Conservation (phyloP, 2,888 invertebrate genomes). For the Scaptomyza caliginosa region DNA sequence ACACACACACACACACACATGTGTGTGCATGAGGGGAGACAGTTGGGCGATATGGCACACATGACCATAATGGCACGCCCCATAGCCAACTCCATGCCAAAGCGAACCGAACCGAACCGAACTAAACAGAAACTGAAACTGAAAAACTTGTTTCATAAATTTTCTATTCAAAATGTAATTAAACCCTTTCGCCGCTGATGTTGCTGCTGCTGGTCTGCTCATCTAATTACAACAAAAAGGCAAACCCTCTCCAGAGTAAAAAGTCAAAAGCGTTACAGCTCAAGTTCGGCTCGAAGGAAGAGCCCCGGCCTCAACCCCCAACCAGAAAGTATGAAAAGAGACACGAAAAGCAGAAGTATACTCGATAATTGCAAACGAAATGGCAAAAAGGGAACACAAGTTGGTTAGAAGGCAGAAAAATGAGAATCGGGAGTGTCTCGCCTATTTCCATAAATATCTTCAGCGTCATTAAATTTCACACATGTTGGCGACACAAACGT, state of each 20-base stretch:
- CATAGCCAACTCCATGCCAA: slow-evolving; percentile 17
- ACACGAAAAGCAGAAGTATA: slow-evolving; percentile 44
- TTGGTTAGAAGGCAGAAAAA: background rate
- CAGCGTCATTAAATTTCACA: slow-evolving; percentile 82
- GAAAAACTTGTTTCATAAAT: slow-evolving; percentile 79
- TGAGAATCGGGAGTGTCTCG: slow-evolving; percentile 13
- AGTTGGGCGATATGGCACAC: slow-evolving; percentile 59
- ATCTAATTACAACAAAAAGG: slow-evolving; percentile 75
- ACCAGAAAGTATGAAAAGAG: background rate
- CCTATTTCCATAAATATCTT: slow-evolving; percentile 79
- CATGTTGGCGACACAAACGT: slow-evolving; percentile 68
- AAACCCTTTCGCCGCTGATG: slow-evolving; percentile 68
- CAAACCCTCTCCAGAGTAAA: slow-evolving; percentile 20
- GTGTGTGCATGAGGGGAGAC: slow-evolving; percentile 31
- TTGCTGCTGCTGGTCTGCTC: slow-evolving; percentile 56
- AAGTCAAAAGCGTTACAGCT: slow-evolving; percentile 21
- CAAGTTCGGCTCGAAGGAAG: slow-evolving; percentile 29
- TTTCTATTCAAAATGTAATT: slow-evolving; percentile 79
- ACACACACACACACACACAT: slow-evolving; percentile 3
- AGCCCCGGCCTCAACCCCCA: slow-evolving; percentile 1
- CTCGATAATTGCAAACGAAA: slow-evolving; percentile 77
- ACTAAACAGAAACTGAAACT: slow-evolving; percentile 51
- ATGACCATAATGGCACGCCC: slow-evolving; percentile 61
- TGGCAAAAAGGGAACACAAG: slow-evolving; percentile 17
- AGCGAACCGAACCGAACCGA: slow-evolving; percentile 21